phyloP scores from a whole-genome alignment of 2,113 vertebrate species.

The Cynocephalus volans region DNA sequence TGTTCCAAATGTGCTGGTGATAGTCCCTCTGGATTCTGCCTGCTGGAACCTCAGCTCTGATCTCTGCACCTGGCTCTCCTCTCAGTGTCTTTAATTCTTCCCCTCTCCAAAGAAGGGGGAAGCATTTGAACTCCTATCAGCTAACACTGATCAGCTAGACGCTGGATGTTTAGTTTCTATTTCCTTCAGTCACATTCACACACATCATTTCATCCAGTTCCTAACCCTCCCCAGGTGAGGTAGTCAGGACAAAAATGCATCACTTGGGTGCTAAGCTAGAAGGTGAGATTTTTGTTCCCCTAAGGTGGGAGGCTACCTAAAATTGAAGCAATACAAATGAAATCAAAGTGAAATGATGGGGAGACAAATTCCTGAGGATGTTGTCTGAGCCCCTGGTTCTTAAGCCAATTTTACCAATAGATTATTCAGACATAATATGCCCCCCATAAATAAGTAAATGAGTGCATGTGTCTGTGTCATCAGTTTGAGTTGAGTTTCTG shows the following conservation, averaged over 20 bases:
- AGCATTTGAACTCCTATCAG: background rate
- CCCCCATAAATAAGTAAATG: background rate
- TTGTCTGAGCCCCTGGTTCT: background rate
- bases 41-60: background rate
- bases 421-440: background rate
- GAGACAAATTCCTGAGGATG: background rate
- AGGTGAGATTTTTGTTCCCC: background rate
- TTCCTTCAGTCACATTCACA: background rate
- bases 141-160: background rate
- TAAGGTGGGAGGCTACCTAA: background rate
- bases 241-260: background rate
- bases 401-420: background rate
- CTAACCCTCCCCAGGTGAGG: background rate
- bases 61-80: background rate
- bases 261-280: background rate
- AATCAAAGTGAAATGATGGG: background rate
- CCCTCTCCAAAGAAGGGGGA: background rate
- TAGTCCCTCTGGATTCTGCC: background rate
- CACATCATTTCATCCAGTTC: background rate
- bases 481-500: background rate
- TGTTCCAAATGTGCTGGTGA: accelerated
- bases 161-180: background rate
- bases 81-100: background rate
- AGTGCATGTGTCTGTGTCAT: background rate
- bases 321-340: background rate